Percentiles rank a stretch among this genome's conserved stretches.
Evolutionary conservation across 2,888 invertebrate species (phyloP).

Genomic region (Mechanitis messenoides): DNA sequence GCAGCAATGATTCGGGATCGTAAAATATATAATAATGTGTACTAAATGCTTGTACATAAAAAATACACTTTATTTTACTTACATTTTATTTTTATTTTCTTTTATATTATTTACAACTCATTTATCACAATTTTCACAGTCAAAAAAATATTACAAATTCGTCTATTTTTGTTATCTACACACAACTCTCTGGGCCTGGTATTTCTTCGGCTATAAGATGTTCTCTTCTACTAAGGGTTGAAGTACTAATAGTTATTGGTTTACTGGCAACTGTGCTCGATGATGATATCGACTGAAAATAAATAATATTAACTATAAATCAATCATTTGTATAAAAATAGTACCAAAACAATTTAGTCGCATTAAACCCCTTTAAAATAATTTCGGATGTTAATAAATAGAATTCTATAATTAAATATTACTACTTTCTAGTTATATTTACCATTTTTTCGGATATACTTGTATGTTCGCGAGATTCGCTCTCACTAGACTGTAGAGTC

Average conservation of each 20-base stretch:
- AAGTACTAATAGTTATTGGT: slow-evolving; percentile 43
- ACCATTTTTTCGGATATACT: slow-evolving; percentile 33
- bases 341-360: too few species aligned
- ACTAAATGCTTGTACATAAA: background rate
- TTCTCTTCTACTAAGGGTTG: slow-evolving; percentile 64
- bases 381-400: too few species aligned
- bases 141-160: slow-evolving; percentile 38
- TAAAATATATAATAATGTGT: too few species aligned
- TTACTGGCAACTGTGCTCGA: slow-evolving; percentile 49
- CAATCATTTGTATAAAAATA: background rate
- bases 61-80: slow-evolving; percentile 19
- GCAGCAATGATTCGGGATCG: too few species aligned
- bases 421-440: slow-evolving; percentile 6
- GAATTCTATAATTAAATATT: background rate
- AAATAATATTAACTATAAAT: slow-evolving; percentile 6
- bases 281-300: slow-evolving; percentile 51
- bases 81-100: slow-evolving; percentile 31
- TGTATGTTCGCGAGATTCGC: slow-evolving; percentile 50
- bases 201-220: slow-evolving; percentile 72
- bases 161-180: slow-evolving; percentile 44
- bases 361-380: too few species aligned
- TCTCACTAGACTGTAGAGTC: slow-evolving; percentile 41
- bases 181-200: slow-evolving; percentile 72
- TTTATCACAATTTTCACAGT: slow-evolving; percentile 54
- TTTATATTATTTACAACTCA: slow-evolving; percentile 44